Evolutionary conservation across 2,888 invertebrate genomes (phyloP), one percentile per base, ranked within the genome.

Genomic region (Trachelus stipa): DNA sequence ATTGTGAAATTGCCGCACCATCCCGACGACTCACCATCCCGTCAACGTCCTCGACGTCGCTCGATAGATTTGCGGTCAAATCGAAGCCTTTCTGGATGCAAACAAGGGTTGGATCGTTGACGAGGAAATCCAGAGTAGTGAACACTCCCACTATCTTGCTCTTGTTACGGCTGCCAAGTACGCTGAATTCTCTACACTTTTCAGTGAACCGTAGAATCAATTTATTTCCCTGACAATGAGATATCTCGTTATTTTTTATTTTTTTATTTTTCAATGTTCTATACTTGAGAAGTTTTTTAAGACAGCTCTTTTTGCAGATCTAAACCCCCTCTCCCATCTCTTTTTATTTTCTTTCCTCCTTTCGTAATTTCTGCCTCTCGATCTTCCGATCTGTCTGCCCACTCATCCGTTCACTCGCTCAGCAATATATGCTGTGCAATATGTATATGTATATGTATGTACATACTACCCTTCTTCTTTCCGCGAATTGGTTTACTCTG

Each of bases 401-500:
- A 56, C 23, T 56, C 56, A 56, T 56, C 56, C 56, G 56, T 56
- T 56, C 56, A 56, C 23, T 56, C 23, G 56, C 23, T 56, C 56
- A 56, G 56, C 56, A 56, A 56, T 56, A 56, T 56, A 23, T 56
- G 23, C 56, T 56, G 9, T 23, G 56, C 56, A 56, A 56, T 56
- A 56, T 23, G 23, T 56, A 56, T 56, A 56, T 56, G 23, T 56
- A 56, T 56, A 56, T 56, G 56, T 56, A 56, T 56, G 56, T 56
- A 23, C 56, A 56, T 56, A 56, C 56, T 23, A 56, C 56, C 56
- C 71, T 34, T 71, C 34, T 33, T 34, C 15, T 71, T 71, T 34
- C 71, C 71, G 30, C 30, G 71, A 71, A 71, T 71, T 30, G 71
- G 71, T 71, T 71, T 71, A 71, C 71, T 34, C 33, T 71, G 30